These are phyloP conservation scores for Muscidifurax raptorellus DNA, from an alignment of 1,140 invertebrate species.

Conservation along the genomic window DNA sequence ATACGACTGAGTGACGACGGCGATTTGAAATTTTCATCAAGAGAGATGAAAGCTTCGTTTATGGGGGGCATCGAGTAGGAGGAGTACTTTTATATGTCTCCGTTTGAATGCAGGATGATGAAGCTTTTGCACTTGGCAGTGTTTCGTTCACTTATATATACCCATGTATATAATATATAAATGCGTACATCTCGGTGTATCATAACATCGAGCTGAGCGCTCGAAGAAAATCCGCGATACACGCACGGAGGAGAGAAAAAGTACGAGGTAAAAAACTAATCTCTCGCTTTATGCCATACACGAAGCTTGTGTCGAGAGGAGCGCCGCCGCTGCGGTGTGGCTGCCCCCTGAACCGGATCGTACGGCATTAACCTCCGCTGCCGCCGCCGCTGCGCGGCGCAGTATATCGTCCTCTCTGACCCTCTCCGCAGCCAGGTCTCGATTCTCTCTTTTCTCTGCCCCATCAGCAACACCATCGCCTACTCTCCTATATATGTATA, in stretches of 20 bases:
- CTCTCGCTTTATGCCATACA: neutral
- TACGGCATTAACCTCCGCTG: conserved; percentile 67
- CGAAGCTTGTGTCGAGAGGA: neutral
- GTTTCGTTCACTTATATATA: too few relatives aligned
- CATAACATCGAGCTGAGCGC: neutral
- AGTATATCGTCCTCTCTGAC: conserved; percentile 59
- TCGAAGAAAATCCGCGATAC: neutral
- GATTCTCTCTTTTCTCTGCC: conserved; percentile 17
- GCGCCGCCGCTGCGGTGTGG: conserved; percentile 53
- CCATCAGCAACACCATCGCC: conserved; percentile 46
- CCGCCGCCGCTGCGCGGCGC: conserved; percentile 54
- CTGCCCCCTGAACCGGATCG: conserved; percentile 71
- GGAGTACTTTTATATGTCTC: neutral
- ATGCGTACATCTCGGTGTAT: too few relatives aligned
- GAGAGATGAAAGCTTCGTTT: conserved; percentile 1
- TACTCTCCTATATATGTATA: conserved; percentile 13
- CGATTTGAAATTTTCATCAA: conserved; percentile 4
- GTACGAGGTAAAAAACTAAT: neutral
- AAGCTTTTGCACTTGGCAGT: neutral
- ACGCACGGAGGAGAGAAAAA: conserved; percentile 8
- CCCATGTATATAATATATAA: too few relatives aligned
- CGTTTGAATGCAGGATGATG: neutral
- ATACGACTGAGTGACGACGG: neutral
- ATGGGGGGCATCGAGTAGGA: neutral
- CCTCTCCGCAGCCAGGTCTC: conserved; percentile 46